These are phyloP conservation scores for Petaurus breviceps DNA, from an alignment of 2,113 vertebrate genomes.

Conservation along the genomic window DNA sequence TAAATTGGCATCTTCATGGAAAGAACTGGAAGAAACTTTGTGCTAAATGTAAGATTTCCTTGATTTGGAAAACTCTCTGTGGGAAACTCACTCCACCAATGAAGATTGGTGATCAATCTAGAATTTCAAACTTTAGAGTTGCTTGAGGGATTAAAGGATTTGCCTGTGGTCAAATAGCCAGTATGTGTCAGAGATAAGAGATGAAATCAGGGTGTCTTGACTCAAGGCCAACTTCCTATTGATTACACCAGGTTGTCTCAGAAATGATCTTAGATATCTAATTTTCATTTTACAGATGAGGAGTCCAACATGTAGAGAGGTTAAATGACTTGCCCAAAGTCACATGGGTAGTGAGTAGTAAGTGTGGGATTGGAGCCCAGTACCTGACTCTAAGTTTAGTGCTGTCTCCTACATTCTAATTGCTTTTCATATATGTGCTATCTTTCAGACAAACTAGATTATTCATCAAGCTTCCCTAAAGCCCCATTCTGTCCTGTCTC, in stretches of 20 bases:
- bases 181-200: not conserved
- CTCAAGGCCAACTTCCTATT: not conserved
- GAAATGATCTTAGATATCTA: not conserved
- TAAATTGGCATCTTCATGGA: not conserved
- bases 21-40: not conserved
- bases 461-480: not conserved
- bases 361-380: not conserved
- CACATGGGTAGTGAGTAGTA: not conserved
- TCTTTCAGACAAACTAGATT: not conserved
- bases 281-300: not conserved
- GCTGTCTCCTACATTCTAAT: not conserved
- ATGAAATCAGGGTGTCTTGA: not conserved
- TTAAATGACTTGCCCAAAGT: not conserved
- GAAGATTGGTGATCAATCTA: not conserved
- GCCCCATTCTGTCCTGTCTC: not conserved
- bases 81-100: not conserved
- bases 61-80: not conserved
- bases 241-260: not conserved
- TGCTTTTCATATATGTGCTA: not conserved
- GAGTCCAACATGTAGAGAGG: not conserved
- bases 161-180: not conserved
- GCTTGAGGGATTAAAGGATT: not conserved
- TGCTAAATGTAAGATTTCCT: not conserved
- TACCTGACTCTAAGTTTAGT: not conserved
- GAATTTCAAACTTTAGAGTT: not conserved